Percentiles rank a stretch among this genome's conserved stretches.
phyloP scores from a whole-genome alignment of 2,888 invertebrate genomes.

The Thera obeliscata region DNA sequence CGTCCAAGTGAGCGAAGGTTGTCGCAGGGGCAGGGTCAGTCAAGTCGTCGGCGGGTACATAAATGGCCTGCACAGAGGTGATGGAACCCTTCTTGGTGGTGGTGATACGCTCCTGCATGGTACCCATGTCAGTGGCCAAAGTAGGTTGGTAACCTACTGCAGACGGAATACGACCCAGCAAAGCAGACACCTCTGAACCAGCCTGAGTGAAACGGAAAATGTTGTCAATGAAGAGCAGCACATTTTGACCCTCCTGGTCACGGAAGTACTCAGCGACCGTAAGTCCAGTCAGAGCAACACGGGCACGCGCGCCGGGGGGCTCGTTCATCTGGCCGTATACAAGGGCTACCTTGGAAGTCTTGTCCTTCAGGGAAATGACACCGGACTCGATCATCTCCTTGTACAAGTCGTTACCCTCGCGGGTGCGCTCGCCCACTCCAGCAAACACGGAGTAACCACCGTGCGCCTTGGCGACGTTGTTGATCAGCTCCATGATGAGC shows the following conservation, averaged over 20 bases:
- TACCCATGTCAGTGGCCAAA: conserved; percentile 98
- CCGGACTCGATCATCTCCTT: conserved; percentile 98
- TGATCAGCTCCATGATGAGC: conserved; percentile 98
- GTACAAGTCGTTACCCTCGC: conserved; percentile 98
- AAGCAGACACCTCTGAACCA: conserved; percentile 95
- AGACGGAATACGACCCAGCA: conserved; percentile 97
- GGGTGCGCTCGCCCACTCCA: conserved; percentile 97
- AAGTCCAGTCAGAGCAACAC: conserved; percentile 96
- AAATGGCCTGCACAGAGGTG: conserved; percentile 98
- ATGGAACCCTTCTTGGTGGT: conserved; percentile 98
- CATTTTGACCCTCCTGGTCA: conserved; percentile 97
- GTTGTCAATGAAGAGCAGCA: conserved; percentile 97
- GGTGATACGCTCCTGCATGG: conserved; percentile 98
- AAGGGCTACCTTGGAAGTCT: conserved; percentile 95
- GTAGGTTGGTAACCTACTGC: conserved; percentile 99
- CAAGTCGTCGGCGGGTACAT: conserved; percentile 98
- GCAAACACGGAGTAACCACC: conserved; percentile 99
- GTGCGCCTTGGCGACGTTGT: conserved; percentile 98
- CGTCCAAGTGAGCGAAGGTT: conserved; percentile 98
- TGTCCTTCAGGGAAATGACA: conserved; percentile 95
- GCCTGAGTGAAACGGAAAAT: conserved; percentile 98
- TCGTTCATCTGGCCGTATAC: conserved; percentile 99
- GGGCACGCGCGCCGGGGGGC: conserved; percentile 97
- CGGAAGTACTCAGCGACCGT: conserved; percentile 98
- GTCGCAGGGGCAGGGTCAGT: conserved; percentile 98